Conservation (phyloP, 1,140 invertebrate species). For the Papilio helenus region DNA sequence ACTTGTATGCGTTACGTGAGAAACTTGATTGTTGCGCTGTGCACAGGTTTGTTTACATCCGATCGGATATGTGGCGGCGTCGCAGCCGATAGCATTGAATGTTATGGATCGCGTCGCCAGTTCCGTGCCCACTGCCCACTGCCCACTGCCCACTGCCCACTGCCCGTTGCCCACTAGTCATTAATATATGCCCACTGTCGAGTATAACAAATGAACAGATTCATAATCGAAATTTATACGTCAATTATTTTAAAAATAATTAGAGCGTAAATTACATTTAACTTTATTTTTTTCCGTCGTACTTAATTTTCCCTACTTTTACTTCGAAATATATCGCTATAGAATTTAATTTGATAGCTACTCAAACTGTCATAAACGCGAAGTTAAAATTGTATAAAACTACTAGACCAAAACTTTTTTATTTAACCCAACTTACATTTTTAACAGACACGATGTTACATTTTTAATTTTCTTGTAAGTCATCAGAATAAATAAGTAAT, state of each 20-base stretch:
- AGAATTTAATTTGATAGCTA: too few species aligned
- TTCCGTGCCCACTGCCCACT: conserved; percentile 14
- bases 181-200: neutral
- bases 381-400: too few species aligned
- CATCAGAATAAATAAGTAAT: neutral
- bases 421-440: too few species aligned
- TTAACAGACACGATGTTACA: neutral
- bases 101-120: conserved; percentile 32
- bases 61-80: conserved; percentile 30
- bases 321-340: too few species aligned
- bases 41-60: conserved; percentile 37
- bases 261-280: too few species aligned
- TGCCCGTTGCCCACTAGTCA: neutral
- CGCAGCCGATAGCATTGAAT: conserved; percentile 33
- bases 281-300: too few species aligned
- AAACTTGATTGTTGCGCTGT: conserved; percentile 15
- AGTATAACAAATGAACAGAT: neutral
- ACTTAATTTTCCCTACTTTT: too few species aligned
- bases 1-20: neutral
- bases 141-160: neutral
- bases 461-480: neutral
- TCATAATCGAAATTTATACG: neutral
- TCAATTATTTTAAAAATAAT: neutral
- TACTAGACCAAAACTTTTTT: too few species aligned
- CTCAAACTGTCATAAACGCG: too few species aligned